Percentiles rank a stretch among this genome's conserved stretches.
These are phyloP conservation scores for Zoroaster sp. DNA, from an alignment of 53 echinoderm and acorn worm genomes.

Conservation along the genomic window DNA sequence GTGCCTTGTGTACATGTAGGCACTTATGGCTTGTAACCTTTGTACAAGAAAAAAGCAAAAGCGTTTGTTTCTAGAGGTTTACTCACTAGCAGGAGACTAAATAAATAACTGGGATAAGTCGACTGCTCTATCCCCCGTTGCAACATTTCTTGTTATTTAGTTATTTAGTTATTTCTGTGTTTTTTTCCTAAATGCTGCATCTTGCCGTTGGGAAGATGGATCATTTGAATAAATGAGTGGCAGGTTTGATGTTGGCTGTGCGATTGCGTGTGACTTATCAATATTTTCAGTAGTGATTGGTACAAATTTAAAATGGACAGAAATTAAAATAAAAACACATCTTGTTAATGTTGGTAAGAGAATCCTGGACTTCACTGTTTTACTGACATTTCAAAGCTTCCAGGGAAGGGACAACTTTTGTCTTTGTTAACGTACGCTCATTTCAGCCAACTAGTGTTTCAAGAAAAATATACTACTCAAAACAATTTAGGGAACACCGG, in stretches of 20 bases:
- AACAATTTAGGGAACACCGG: too few species aligned
- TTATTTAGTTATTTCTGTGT: slow-evolving; percentile 30
- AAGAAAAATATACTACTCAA: too few species aligned
- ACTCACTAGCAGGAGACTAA: not conserved
- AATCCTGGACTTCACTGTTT: too few species aligned
- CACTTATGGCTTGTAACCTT: too few species aligned
- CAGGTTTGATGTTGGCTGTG: slow-evolving; percentile 17
- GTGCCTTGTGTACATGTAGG: too few species aligned
- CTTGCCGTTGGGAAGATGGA: not conserved
- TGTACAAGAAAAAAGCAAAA: not conserved
- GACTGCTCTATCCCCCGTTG: not conserved
- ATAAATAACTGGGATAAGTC: slow-evolving; percentile 9
- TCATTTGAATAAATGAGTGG: slow-evolving; percentile 50
- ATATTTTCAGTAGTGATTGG: not conserved
- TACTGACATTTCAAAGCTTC: too few species aligned
- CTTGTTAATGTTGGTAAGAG: too few species aligned
- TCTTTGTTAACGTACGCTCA: too few species aligned
- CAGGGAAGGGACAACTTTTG: too few species aligned
- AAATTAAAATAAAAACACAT: too few species aligned
- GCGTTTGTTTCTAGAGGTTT: not conserved
- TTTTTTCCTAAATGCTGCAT: slow-evolving; percentile 21
- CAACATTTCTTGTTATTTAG: not conserved
- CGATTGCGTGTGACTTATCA: not conserved
- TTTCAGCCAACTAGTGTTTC: too few species aligned
- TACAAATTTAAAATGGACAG: too few species aligned